phyloP scores from a whole-genome alignment of 1,140 invertebrate genomes.

The Diabrotica virgifera region DNA sequence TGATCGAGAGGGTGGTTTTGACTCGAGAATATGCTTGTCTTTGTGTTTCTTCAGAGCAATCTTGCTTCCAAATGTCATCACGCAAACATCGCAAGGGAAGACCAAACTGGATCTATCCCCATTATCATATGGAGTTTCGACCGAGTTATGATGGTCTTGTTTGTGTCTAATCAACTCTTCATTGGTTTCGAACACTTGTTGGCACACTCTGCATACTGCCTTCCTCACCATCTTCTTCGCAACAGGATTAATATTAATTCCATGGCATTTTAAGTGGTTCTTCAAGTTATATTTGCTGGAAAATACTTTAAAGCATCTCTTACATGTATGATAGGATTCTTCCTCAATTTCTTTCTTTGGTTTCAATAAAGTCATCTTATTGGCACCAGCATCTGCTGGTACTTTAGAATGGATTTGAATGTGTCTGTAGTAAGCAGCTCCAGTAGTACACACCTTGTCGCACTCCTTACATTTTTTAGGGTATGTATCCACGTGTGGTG shows the following conservation, averaged over 20 bases:
- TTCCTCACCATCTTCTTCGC: conserved; percentile 32
- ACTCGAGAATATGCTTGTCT: conserved; percentile 32
- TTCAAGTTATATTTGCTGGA: conserved; percentile 38
- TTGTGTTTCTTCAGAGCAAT: conserved; percentile 36
- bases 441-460: conserved; percentile 35
- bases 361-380: conserved; percentile 14
- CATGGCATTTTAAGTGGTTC: conserved; percentile 42
- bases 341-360: conserved; percentile 23
- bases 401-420: conserved; percentile 39
- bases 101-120: conserved; percentile 25
- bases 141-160: conserved; percentile 26
- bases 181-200: conserved; percentile 32
- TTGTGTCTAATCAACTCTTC: conserved; percentile 38
- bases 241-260: conserved; percentile 27
- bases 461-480: conserved; percentile 40
- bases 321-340: conserved; percentile 43
- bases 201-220: conserved; percentile 38
- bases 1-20: conserved; percentile 10
- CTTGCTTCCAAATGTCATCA: conserved; percentile 34
- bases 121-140: conserved; percentile 25
- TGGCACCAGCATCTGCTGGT: conserved; percentile 9
- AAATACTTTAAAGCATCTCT: conserved; percentile 45
- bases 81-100: conserved; percentile 40
- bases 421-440: conserved; percentile 35
- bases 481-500: conserved; percentile 19